Evolutionary conservation across 2,888 invertebrate genomes (phyloP).

Genomic region (Megamerina dolium): DNA sequence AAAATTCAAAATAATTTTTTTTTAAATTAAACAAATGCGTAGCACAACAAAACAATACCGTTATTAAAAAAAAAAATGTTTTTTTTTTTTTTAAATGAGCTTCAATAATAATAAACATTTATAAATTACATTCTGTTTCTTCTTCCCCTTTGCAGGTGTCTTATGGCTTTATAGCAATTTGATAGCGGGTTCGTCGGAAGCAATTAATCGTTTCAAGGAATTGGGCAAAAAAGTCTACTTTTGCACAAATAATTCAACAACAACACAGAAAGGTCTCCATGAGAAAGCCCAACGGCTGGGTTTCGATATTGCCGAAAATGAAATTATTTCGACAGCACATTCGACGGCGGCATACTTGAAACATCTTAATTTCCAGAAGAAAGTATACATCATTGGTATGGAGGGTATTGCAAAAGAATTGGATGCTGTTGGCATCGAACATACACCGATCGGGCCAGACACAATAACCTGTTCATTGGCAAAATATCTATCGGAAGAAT

Average conservation of each 20-base stretch:
- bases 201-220: slow-evolving; percentile 61
- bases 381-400: slow-evolving; percentile 77
- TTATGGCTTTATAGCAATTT: slow-evolving; percentile 69
- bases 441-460: slow-evolving; percentile 72
- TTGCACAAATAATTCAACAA: slow-evolving; percentile 87
- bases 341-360: slow-evolving; percentile 73
- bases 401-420: slow-evolving; percentile 77
- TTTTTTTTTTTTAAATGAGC: too few relatives aligned
- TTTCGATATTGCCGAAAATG: slow-evolving; percentile 64
- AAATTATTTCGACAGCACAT: slow-evolving; percentile 74
- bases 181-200: slow-evolving; percentile 62
- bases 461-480: slow-evolving; percentile 50
- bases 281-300: slow-evolving; percentile 67
- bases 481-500: slow-evolving; percentile 52
- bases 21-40: too few relatives aligned
- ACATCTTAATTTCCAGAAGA: slow-evolving; percentile 64
- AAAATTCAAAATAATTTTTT: too few relatives aligned
- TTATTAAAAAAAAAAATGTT: too few relatives aligned
- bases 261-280: slow-evolving; percentile 68
- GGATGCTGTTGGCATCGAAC: slow-evolving; percentile 67
- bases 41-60: too few relatives aligned
- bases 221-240: slow-evolving; percentile 77
- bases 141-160: slow-evolving; percentile 54
- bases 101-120: too few relatives aligned
- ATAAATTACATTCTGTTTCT: too few relatives aligned